phyloP scores from a whole-genome alignment of 2,113 vertebrate genomes.

The Chloebia gouldiae region DNA sequence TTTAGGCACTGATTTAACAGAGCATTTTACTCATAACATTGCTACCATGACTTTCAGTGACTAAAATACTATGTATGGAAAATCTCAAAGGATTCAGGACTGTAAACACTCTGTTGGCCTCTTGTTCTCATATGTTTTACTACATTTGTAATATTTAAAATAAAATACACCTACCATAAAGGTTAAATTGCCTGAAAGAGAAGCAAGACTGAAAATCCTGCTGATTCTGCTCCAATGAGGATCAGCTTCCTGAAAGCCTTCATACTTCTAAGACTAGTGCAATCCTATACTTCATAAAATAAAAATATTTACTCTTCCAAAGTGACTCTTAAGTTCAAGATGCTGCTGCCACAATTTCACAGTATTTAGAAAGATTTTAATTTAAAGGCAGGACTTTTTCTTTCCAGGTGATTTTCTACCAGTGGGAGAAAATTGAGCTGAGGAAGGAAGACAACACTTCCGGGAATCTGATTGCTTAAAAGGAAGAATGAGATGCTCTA shows the following conservation, averaged over 20 bases:
- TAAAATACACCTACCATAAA: not conserved
- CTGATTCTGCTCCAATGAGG: not conserved
- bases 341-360: not conserved
- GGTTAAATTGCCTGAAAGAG: not conserved
- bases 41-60: not conserved
- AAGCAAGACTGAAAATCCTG: not conserved
- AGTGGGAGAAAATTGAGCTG: not conserved
- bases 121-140: not conserved
- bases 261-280: not conserved
- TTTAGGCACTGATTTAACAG: not conserved
- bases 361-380: not conserved
- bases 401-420: not conserved
- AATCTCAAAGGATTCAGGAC: not conserved
- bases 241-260: not conserved
- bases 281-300: not conserved
- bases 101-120: not conserved
- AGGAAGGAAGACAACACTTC: not conserved
- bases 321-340: not conserved
- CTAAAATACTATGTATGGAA: not conserved
- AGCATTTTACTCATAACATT: not conserved
- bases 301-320: not conserved
- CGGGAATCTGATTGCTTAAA: not conserved
- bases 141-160: not conserved
- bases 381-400: not conserved
- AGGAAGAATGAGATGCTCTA: not conserved